Percentiles rank a stretch among this genome's conserved stretches.
Conservation (phyloP, 1,140 invertebrate genomes). For the Gryllus bimaculatus region DNA sequence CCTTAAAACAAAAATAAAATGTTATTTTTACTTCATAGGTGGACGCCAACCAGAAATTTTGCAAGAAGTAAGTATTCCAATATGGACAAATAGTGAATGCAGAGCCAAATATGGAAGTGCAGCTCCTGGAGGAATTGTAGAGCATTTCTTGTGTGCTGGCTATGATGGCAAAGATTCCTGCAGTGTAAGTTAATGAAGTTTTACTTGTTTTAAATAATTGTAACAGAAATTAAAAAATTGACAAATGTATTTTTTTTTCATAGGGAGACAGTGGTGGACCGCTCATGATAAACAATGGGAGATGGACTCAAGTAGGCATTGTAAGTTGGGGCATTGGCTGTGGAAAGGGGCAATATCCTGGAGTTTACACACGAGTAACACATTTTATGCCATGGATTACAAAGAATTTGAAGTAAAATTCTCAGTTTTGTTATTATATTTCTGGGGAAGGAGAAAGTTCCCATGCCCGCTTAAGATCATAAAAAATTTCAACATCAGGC, state of each 20-base stretch:
- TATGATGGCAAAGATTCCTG: constrained; percentile 74
- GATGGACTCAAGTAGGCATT: constrained; percentile 78
- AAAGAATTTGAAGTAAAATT: constrained; percentile 49
- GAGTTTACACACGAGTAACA: constrained; percentile 72
- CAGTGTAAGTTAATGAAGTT: constrained; percentile 53
- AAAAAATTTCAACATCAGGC: too few species aligned
- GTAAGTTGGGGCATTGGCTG: constrained; percentile 92
- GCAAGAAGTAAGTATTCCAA: constrained; percentile 72
- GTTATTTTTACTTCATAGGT: constrained; percentile 39
- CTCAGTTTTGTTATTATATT: neutral
- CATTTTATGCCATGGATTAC: constrained; percentile 69
- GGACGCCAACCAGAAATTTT: constrained; percentile 69
- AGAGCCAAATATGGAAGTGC: constrained; percentile 69
- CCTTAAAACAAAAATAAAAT: too few species aligned
- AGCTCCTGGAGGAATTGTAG: constrained; percentile 77
- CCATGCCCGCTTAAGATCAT: too few species aligned
- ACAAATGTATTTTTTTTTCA: constrained; percentile 23
- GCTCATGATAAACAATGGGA: constrained; percentile 63
- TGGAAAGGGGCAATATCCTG: constrained; percentile 81
- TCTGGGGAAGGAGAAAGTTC: too few species aligned
- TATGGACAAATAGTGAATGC: constrained; percentile 74
- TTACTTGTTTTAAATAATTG: neutral
- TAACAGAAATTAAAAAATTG: neutral
- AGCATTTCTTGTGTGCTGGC: constrained; percentile 79
- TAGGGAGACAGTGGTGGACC: constrained; percentile 90